A percentile compares a stretch with the other conserved stretches of the same genome.
These are phyloP conservation scores for Atopsyche davidsoni DNA, from an alignment of 1,140 invertebrate species.

Conservation along the genomic window DNA sequence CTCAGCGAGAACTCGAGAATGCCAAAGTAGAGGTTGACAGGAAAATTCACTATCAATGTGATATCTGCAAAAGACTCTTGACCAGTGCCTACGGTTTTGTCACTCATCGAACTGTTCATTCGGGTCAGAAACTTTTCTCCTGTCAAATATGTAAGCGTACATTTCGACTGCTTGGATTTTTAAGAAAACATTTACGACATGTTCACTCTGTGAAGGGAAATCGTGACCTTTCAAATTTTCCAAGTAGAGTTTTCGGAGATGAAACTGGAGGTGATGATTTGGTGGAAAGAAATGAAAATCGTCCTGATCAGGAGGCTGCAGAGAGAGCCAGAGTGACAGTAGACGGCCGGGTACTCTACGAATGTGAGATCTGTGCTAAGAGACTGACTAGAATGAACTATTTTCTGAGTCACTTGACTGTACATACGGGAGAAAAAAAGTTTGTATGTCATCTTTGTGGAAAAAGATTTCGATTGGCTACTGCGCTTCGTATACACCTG, in stretches of 20 bases:
- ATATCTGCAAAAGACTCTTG: conserved; percentile 22
- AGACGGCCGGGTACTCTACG: conserved; percentile 47
- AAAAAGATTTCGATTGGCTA: conserved; percentile 62
- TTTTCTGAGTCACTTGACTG: conserved; percentile 55
- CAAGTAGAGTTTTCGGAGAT: conserved; percentile 5
- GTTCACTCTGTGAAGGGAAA: conserved; percentile 21
- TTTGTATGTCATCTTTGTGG: conserved; percentile 68
- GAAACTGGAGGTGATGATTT: no score
- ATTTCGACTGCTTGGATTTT: conserved; percentile 26
- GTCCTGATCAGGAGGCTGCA: conserved; percentile 38
- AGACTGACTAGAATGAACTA: conserved; percentile 55
- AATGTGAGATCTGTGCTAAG: conserved; percentile 54
- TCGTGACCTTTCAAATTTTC: conserved; percentile 18
- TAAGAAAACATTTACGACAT: conserved; percentile 31
- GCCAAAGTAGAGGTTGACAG: conserved; percentile 45
- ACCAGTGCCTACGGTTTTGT: conserved; percentile 23
- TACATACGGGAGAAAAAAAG: conserved; percentile 67
- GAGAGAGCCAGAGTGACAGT: conserved; percentile 42
- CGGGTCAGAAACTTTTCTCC: conserved; percentile 25
- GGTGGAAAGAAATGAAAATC: conserved; percentile 30
- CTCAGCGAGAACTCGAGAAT: conserved; percentile 33
- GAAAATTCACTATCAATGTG: conserved; percentile 39
- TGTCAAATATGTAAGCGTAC: conserved; percentile 30
- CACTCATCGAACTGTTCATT: conserved; percentile 27
- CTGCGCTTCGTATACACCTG: conserved; percentile 55